Conservation (phyloP, 1,140 invertebrate species). For the Pristionchus pacificus region DNA sequence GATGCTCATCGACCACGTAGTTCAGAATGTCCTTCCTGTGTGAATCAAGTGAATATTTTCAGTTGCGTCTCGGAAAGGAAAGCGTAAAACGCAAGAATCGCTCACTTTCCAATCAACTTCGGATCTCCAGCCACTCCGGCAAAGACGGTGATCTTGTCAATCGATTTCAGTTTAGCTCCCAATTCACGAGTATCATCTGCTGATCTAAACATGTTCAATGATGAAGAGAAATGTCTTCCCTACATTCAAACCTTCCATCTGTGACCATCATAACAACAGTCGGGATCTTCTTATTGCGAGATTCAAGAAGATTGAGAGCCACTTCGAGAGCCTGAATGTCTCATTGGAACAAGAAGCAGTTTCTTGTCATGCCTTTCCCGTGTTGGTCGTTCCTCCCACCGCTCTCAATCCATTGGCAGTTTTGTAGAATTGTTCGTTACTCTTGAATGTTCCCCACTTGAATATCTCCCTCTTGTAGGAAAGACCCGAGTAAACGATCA, state of each 20-base stretch:
- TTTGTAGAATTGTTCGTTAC: conserved; percentile 46
- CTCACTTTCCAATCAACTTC: conserved; percentile 2
- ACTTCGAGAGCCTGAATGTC: conserved; percentile 42
- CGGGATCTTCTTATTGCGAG: conserved; percentile 43
- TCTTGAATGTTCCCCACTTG: conserved; percentile 55
- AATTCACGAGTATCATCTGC: not conserved
- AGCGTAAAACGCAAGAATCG: not conserved
- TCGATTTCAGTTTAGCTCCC: not conserved
- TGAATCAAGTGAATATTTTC: conserved; percentile 24
- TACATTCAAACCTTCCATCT: conserved; percentile 39
- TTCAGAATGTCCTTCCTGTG: conserved; percentile 46
- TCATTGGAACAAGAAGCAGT: conserved; percentile 32
- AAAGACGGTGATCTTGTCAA: not conserved
- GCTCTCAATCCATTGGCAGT: conserved; percentile 42
- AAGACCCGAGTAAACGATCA: conserved; percentile 55
- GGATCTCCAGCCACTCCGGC: not conserved
- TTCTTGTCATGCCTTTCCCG: conserved; percentile 31
- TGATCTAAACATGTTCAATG: not conserved
- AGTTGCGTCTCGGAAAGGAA: not conserved
- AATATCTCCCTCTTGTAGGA: conserved; percentile 47
- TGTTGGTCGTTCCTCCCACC: conserved; percentile 54
- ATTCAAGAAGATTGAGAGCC: conserved; percentile 48
- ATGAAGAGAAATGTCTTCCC: not conserved
- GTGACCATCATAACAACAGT: conserved; percentile 54
- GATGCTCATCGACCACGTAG: conserved; percentile 53